Evolutionary conservation across 2,113 vertebrate genomes (phyloP).

Genomic region (Picathartes gymnocephalus): DNA sequence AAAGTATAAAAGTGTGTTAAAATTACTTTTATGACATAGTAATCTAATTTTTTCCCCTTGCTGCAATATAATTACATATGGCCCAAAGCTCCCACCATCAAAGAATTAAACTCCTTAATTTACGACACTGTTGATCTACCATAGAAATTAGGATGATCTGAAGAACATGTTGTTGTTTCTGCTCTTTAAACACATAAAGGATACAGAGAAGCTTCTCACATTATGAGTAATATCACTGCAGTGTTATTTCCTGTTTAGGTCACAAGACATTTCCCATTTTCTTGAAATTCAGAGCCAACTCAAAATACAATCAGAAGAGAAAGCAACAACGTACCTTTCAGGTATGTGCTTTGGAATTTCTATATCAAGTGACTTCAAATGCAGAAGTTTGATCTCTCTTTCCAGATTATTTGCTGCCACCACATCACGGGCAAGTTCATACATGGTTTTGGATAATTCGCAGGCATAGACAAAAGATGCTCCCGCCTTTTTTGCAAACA

Average conservation of each 20-base stretch:
- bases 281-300: background rate
- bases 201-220: background rate
- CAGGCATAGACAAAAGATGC: slow-evolving; percentile 88
- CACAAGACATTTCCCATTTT: background rate
- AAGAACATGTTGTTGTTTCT: background rate
- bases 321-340: slow-evolving; percentile 73
- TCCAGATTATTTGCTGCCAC: slow-evolving; percentile 88
- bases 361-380: slow-evolving; percentile 93
- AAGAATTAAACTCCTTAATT: background rate
- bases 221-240: background rate
- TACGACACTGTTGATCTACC: background rate
- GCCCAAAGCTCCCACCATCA: background rate
- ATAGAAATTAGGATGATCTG: background rate
- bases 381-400: slow-evolving; percentile 83
- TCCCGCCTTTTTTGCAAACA: slow-evolving; percentile 93
- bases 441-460: slow-evolving; percentile 97
- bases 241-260: background rate
- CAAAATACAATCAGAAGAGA: background rate
- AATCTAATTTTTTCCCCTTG: background rate
- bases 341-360: slow-evolving; percentile 90
- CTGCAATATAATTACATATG: background rate
- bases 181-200: background rate
- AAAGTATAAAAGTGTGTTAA: background rate
- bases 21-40: background rate
- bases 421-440: slow-evolving; percentile 89